phyloP scores from a whole-genome alignment of 2,888 invertebrate genomes.

The Apamea sordens region DNA sequence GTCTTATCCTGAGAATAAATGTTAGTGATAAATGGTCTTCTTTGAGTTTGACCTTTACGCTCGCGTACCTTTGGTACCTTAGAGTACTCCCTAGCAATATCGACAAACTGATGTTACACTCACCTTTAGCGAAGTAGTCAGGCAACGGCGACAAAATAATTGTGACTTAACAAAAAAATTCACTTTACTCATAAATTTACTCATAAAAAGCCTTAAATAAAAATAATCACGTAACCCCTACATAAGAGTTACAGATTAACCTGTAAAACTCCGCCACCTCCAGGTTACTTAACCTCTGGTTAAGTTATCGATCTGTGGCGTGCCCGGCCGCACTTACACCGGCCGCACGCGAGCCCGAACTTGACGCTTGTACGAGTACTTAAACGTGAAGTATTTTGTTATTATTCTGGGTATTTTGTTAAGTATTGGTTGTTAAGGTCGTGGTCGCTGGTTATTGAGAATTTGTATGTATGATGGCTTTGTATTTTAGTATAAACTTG shows the following conservation, averaged over 20 bases:
- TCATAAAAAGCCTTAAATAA: not conserved
- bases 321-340: constrained; percentile 16
- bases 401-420: constrained; percentile 21
- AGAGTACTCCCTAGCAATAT: not conserved
- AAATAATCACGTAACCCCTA: not conserved
- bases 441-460: not conserved
- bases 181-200: not conserved
- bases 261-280: not conserved
- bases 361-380: constrained; percentile 38
- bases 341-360: constrained; percentile 46
- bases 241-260: not conserved
- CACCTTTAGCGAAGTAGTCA: not conserved
- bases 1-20: too few relatives aligned
- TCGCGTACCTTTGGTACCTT: not conserved
- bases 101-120: not conserved
- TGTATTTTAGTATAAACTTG: not conserved
- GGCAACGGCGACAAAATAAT: not conserved
- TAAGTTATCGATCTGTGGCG: constrained; percentile 49
- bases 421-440: constrained; percentile 20
- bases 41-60: not conserved
- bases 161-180: not conserved
- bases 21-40: too few relatives aligned
- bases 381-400: constrained; percentile 21
- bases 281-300: constrained; percentile 18
- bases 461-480: too few relatives aligned